These are phyloP conservation scores for Corbicula japonica DNA, from an alignment of 2,888 invertebrate species.

Conservation along the genomic window DNA sequence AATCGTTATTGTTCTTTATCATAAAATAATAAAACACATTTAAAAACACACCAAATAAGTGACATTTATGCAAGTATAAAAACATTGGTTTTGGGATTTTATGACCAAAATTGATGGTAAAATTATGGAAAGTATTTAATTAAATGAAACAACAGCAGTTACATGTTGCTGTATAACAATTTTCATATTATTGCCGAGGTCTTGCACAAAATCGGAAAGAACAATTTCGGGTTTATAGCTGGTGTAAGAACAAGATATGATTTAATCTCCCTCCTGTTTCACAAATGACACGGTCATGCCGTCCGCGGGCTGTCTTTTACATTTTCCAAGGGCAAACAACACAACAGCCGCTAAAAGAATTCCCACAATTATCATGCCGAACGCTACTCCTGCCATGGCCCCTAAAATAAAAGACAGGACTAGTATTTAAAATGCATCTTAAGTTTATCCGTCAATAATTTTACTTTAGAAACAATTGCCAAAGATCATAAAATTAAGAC, in stretches of 20 bases:
- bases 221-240: background rate
- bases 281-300: slow-evolving; percentile 69
- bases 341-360: slow-evolving; percentile 64
- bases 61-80: too few relatives aligned
- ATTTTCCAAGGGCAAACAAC: slow-evolving; percentile 60
- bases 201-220: background rate
- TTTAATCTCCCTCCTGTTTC: slow-evolving; percentile 46
- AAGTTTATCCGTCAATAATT: background rate
- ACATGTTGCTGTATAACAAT: background rate
- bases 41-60: too few relatives aligned
- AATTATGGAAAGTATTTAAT: background rate
- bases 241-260: background rate
- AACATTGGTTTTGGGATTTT: background rate
- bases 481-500: too few relatives aligned
- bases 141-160: background rate
- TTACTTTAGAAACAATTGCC: too few relatives aligned
- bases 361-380: slow-evolving; percentile 75
- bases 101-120: background rate
- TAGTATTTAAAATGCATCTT: background rate
- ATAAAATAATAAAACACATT: too few relatives aligned
- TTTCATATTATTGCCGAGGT: background rate
- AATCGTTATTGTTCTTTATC: too few relatives aligned
- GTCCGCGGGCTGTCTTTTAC: slow-evolving; percentile 57
- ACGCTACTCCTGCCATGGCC: slow-evolving; percentile 75
- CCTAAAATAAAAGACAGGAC: slow-evolving; percentile 65